A percentile compares a stretch with the other conserved stretches of the same genome.
phyloP scores from a whole-genome alignment of 2,797 vertebrate species.

The Pseudochaenichthys georgianus region DNA sequence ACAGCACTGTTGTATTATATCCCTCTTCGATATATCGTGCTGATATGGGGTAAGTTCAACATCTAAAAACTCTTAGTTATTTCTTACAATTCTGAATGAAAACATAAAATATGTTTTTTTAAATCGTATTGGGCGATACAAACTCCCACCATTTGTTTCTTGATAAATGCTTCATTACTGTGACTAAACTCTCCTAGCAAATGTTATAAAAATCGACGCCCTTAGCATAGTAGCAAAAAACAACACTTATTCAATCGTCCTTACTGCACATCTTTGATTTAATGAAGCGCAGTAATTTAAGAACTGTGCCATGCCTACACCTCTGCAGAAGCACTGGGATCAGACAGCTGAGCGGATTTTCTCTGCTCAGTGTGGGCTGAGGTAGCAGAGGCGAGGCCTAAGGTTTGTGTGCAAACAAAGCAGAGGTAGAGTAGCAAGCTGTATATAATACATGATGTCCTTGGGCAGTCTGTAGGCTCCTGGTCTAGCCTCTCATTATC shows the following conservation, averaged over 20 bases:
- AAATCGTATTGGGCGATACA: background rate
- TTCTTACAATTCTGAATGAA: background rate
- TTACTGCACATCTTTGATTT: conserved; percentile 62
- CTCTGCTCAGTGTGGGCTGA: conserved; percentile 77
- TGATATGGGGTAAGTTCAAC: conserved; percentile 95
- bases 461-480: conserved; percentile 84
- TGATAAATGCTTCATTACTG: background rate
- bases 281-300: conserved; percentile 72
- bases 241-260: conserved; percentile 48
- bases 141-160: conserved; percentile 8
- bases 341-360: conserved; percentile 74
- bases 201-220: conserved; percentile 5
- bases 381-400: conserved; percentile 74
- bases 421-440: conserved; percentile 72
- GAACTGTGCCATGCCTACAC: conserved; percentile 70
- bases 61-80: background rate
- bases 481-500: conserved; percentile 85
- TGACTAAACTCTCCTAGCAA: background rate
- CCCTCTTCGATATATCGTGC: conserved; percentile 93
- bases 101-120: background rate
- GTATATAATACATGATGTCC: conserved; percentile 84
- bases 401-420: conserved; percentile 81
- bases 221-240: conserved; percentile 25
- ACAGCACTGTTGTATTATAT: conserved; percentile 88
- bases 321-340: conserved; percentile 80